These are phyloP conservation scores for Phaonia tiefii DNA, from an alignment of 2,888 invertebrate species.

Conservation along the genomic window DNA sequence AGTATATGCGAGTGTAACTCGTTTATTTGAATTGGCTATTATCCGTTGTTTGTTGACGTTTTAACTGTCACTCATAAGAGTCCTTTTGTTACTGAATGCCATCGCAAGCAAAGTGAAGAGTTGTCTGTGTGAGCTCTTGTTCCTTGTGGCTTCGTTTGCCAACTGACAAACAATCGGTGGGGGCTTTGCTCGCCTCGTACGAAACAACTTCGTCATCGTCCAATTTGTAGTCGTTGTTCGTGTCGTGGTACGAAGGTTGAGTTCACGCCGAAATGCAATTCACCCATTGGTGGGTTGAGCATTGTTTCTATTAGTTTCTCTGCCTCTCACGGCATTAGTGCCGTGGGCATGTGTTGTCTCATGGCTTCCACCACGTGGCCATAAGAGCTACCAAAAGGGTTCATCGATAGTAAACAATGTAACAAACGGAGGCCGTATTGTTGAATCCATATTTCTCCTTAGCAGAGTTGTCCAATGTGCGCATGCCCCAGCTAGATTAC, in stretches of 20 bases:
- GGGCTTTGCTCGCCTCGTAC: conserved; percentile 43
- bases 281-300: conserved; percentile 72
- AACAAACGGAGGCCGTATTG: conserved; percentile 39
- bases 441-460: conserved; percentile 45
- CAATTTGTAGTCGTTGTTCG: conserved; percentile 50
- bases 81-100: conserved; percentile 76
- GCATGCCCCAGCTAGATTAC: neutral
- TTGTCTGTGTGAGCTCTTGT: conserved; percentile 56
- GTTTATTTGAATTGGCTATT: neutral
- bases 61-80: conserved; percentile 73
- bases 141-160: conserved; percentile 46
- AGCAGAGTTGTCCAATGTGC: neutral
- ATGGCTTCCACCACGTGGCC: conserved; percentile 75
- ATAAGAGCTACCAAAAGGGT: neutral
- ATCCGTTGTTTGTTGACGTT: conserved; percentile 58
- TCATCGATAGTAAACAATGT: no score
- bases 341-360: conserved; percentile 49
- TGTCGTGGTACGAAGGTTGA: conserved; percentile 62
- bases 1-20: no score
- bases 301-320: neutral
- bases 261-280: conserved; percentile 62
- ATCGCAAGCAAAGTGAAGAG: conserved; percentile 52
- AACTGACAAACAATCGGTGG: conserved; percentile 40
- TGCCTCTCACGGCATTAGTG: conserved; percentile 54
- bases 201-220: conserved; percentile 43